Evolutionary conservation across 2,113 vertebrate genomes (phyloP).

Genomic region (Plectropomus leopardus): DNA sequence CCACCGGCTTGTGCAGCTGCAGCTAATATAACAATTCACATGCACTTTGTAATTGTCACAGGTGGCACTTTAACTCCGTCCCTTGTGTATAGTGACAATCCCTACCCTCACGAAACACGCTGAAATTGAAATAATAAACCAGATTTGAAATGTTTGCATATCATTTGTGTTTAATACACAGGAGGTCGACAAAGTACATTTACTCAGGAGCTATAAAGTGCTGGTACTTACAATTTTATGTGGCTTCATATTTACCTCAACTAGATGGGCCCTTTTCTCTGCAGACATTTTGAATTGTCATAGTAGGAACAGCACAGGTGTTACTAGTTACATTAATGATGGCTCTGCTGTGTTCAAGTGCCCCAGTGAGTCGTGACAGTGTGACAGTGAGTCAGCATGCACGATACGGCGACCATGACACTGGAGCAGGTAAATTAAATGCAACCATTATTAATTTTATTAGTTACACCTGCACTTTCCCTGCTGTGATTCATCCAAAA

Average conservation of each 20-base stretch:
- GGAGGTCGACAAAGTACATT: neutral
- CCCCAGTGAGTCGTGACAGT: no score
- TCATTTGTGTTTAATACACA: neutral
- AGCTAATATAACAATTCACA: constrained; percentile 66
- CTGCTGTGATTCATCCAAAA: neutral
- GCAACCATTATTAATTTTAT: neutral
- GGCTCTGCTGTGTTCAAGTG: no score
- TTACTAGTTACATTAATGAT: no score
- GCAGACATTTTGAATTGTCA: neutral
- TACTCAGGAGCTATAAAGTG: neutral
- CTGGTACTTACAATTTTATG: neutral
- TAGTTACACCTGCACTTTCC: neutral
- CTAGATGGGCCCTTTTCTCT: neutral
- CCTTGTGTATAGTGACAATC: constrained; percentile 6
- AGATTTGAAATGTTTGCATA: neutral
- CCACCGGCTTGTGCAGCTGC: constrained; percentile 67
- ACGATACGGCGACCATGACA: neutral
- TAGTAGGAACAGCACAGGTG: no score
- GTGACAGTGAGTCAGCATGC: no score
- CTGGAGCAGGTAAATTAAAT: neutral
- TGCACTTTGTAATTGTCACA: constrained; percentile 79
- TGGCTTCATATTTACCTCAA: neutral
- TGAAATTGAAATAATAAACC: constrained; percentile 1
- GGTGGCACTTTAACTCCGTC: constrained; percentile 57
- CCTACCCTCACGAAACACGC: neutral